phyloP scores from a whole-genome alignment of 2,888 invertebrate species.

The Harmothoe impar region DNA sequence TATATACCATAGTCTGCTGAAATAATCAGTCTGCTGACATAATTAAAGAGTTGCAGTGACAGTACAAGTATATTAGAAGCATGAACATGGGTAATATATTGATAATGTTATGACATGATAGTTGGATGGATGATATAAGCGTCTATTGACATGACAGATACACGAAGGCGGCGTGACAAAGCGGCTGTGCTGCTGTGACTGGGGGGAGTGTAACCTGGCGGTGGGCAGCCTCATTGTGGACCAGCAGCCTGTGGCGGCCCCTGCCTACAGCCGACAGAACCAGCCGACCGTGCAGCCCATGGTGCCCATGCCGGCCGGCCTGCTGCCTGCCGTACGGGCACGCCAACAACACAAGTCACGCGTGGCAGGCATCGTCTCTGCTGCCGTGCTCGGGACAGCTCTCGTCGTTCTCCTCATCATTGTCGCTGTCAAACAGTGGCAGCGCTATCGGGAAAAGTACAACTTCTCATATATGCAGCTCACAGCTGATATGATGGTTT shows the following conservation, averaged over 20 bases:
- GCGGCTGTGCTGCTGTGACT: constrained; percentile 45
- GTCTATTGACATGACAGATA: not conserved
- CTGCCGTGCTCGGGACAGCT: constrained; percentile 27
- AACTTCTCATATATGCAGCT: constrained; percentile 57
- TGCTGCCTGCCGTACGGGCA: not conserved
- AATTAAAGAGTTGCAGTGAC: too few relatives aligned
- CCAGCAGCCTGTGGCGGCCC: not conserved
- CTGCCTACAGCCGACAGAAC: not conserved
- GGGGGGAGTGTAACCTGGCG: not conserved
- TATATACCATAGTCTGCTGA: too few relatives aligned
- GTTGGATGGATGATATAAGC: too few relatives aligned
- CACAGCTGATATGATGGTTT: constrained; percentile 51
- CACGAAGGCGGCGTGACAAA: not conserved
- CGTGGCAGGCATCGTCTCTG: constrained; percentile 52
- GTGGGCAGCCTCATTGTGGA: not conserved
- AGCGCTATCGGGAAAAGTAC: constrained; percentile 44
- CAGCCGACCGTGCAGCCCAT: not conserved
- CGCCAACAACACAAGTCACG: not conserved
- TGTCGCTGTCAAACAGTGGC: constrained; percentile 36
- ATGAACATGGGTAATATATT: too few relatives aligned
- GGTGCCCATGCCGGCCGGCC: constrained; percentile 16
- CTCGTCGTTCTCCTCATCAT: constrained; percentile 10
- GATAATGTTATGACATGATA: too few relatives aligned
- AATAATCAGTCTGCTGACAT: too few relatives aligned
- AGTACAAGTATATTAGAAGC: too few relatives aligned